These are phyloP conservation scores for Acanthococcus lagerstroemiae DNA, from an alignment of 2,888 invertebrate species.

Conservation along the genomic window DNA sequence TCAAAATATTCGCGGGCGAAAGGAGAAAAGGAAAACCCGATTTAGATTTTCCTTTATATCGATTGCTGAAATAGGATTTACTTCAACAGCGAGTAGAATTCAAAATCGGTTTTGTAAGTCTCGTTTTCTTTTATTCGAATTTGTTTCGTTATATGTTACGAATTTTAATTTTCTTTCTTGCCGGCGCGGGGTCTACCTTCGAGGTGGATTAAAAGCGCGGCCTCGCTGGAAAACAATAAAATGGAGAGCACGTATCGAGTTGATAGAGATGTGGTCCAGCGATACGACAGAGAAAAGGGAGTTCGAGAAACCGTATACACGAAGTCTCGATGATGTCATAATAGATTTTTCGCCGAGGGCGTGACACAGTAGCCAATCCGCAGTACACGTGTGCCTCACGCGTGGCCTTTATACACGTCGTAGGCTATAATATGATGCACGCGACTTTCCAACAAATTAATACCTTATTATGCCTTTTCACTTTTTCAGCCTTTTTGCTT, in stretches of 20 bases:
- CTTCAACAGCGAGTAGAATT: not conserved
- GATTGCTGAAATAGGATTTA: conserved; percentile 4
- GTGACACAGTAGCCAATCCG: conserved; percentile 3
- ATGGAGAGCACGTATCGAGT: no score
- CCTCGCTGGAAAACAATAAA: no score
- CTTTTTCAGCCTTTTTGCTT: not conserved
- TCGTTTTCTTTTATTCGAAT: not conserved
- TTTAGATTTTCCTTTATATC: conserved; percentile 17
- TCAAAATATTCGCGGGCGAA: not conserved
- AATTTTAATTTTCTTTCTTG: conserved; percentile 9
- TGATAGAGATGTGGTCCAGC: not conserved
- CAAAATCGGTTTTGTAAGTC: not conserved
- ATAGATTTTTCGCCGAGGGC: conserved; percentile 2
- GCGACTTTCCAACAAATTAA: conserved; percentile 3
- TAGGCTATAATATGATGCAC: conserved; percentile 5
- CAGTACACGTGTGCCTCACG: conserved; percentile 7
- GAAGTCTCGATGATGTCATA: not conserved
- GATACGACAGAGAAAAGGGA: not conserved
- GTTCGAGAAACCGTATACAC: not conserved
- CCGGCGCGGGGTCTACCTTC: no score
- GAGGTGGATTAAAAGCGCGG: no score
- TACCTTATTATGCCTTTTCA: conserved; percentile 1
- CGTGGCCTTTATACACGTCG: conserved; percentile 1
- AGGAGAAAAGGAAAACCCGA: conserved; percentile 13
- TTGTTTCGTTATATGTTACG: not conserved